Evolutionary conservation across 2,888 invertebrate species (phyloP).

Genomic region (Sarcophaga caerulescens): DNA sequence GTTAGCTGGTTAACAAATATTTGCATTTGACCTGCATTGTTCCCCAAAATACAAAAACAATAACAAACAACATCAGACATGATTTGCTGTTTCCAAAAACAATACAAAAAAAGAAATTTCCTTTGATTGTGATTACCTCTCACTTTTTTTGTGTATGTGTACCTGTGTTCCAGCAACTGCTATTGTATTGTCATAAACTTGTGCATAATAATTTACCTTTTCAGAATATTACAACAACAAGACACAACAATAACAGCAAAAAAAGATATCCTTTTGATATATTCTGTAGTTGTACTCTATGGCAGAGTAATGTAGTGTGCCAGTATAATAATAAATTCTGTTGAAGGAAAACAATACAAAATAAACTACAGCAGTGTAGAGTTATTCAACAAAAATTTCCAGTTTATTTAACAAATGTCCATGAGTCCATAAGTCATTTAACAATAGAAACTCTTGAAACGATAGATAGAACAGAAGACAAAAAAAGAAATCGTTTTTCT

Average conservation of each 20-base stretch:
- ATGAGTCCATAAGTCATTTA: constrained; percentile 65
- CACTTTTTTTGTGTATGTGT: not conserved
- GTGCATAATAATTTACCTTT: not conserved
- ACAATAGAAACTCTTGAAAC: constrained; percentile 32
- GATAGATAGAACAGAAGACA: not conserved
- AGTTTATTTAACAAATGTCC: constrained; percentile 61
- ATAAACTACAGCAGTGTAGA: not conserved
- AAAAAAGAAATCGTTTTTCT: too few species aligned
- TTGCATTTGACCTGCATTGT: not conserved
- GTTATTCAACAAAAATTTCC: constrained; percentile 46
- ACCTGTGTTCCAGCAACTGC: not conserved
- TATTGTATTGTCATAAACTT: not conserved
- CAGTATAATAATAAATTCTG: not conserved
- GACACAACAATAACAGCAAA: not conserved
- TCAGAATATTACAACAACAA: not conserved
- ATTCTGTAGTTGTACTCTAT: not conserved
- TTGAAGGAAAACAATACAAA: not conserved
- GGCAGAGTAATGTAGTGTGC: not conserved
- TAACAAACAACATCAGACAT: not conserved
- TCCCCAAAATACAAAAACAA: too few species aligned
- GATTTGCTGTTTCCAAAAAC: not conserved
- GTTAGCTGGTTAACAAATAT: not conserved
- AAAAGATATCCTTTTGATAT: not conserved
- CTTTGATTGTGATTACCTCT: too few species aligned
- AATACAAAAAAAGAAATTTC: not conserved